Evolutionary conservation across 2,888 invertebrate species (phyloP).

Genomic region (Nemurella pictetii): DNA sequence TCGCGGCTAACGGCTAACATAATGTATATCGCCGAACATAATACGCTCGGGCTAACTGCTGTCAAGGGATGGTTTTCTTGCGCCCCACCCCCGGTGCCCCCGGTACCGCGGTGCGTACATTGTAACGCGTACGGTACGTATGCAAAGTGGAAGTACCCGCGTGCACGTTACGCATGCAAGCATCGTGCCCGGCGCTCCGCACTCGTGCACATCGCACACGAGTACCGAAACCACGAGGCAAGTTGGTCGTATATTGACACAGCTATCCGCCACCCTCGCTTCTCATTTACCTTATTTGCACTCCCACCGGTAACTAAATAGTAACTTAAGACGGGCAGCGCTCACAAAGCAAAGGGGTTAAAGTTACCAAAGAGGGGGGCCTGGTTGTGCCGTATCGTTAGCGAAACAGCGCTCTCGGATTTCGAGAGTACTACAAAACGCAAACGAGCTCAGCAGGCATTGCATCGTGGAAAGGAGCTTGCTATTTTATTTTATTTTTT

Average conservation of each 20-base stretch:
- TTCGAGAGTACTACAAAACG: not conserved
- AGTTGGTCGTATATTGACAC: not conserved
- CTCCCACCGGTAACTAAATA: conserved; percentile 25
- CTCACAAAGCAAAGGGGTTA: conserved; percentile 7
- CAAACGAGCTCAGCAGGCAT: not conserved
- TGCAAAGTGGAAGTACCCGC: not conserved
- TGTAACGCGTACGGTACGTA: no score
- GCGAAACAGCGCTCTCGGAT: not conserved
- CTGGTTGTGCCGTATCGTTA: not conserved
- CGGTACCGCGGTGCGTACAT: not conserved
- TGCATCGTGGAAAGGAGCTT: not conserved
- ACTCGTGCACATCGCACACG: not conserved
- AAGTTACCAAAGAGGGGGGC: conserved; percentile 2
- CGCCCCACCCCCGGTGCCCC: not conserved
- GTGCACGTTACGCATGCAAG: not conserved
- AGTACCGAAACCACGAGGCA: not conserved
- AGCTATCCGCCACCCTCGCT: not conserved
- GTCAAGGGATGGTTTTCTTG: not conserved
- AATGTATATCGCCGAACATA: not conserved
- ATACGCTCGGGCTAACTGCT: not conserved
- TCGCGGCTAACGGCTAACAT: not conserved
- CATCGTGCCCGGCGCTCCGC: not conserved
- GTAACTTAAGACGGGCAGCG: conserved; percentile 6
- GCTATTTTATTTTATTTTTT: not conserved
- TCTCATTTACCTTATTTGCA: conserved; percentile 2